Base-by-base conservation (phyloP, 2,113 vertebrate species). In the Sceloporus undulatus region DNA sequence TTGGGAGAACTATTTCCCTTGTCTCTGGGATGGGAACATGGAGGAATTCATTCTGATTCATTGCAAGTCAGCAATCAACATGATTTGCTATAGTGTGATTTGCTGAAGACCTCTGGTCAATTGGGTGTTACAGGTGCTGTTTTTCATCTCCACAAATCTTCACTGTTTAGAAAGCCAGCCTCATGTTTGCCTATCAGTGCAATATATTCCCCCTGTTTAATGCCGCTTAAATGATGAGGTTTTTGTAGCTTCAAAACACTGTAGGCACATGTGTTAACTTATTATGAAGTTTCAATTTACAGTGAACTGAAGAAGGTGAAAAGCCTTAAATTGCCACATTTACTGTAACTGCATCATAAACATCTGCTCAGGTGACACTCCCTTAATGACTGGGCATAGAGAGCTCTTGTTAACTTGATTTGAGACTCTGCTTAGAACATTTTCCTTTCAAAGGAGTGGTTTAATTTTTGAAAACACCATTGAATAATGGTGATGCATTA, bases 11-110 rank as follows among this genome's bases (percentile, higher is more conserved):
- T 40, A 7, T 84, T 77, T 59, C 40, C n/a, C 59, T 21, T 21
- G 59, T 40, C 62, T 65, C 42, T 76, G 34, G 40, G 8, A 62
- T 85, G 66, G n/a, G 71, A 18, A 9, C 19, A 75, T 18, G 16
- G 91, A 34, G 48, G 92, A 92, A 94, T 85, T 6, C 4, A 82
- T 94, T 78, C 54, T 95, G 78, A 84, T 78, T 25, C 62, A 71
- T 65, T 79, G 77, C 88, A 90, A 94, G 88, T 62, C 29, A 90
- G 74, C 27, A 94, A 95, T 95, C 91, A 82, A 89, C 93, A 87
- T n/a, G 88, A 91, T 91, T 93, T 95, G 83, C 86, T 92, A 66
- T 73, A 56, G 54, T 56, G 86, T 85, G 94, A 48, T 85, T 82
- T 86, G 52, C 38, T 91, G 76, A 59, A 85, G 56, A 93, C 78